These are phyloP conservation scores for Deroplatys truncata DNA, from an alignment of 2,888 invertebrate genomes.

Conservation along the genomic window DNA sequence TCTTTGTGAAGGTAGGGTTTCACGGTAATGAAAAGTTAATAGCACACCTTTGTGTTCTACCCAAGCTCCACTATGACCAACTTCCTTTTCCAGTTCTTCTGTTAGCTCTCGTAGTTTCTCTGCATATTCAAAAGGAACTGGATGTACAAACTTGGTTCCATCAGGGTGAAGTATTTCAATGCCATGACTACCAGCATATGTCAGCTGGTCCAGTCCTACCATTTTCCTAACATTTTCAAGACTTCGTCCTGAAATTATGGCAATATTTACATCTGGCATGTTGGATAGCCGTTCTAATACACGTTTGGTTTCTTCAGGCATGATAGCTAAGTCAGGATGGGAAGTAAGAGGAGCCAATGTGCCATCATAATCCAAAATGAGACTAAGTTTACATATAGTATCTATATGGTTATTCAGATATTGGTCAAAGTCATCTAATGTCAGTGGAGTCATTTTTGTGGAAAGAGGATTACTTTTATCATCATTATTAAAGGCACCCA, in stretches of 20 bases:
- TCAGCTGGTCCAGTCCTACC: constrained; percentile 44
- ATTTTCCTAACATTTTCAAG: constrained; percentile 43
- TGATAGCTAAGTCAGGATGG: constrained; percentile 44
- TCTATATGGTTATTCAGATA: constrained; percentile 39
- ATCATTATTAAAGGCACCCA: constrained; percentile 39
- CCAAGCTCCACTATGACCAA: constrained; percentile 45
- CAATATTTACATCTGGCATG: constrained; percentile 44
- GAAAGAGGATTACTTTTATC: constrained; percentile 37
- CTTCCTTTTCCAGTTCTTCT: constrained; percentile 40
- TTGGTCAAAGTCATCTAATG: constrained; percentile 43
- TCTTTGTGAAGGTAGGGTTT: constrained; percentile 38
- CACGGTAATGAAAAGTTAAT: constrained; percentile 45
- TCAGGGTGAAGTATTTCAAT: constrained; percentile 46
- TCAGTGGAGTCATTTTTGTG: constrained; percentile 41
- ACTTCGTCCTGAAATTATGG: constrained; percentile 45
- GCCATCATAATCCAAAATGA: constrained; percentile 47
- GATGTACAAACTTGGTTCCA: constrained; percentile 45
- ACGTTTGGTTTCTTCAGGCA: constrained; percentile 43
- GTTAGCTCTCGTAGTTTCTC: constrained; percentile 40
- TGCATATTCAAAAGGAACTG: constrained; percentile 44
- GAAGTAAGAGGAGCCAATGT: constrained; percentile 45
- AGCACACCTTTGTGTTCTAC: constrained; percentile 45
- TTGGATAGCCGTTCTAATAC: constrained; percentile 42
- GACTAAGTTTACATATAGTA: constrained; percentile 41
- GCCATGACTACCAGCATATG: constrained; percentile 47